These are phyloP conservation scores for Sebastolobus altivelis DNA, from an alignment of 2,797 vertebrate species.

Conservation along the genomic window DNA sequence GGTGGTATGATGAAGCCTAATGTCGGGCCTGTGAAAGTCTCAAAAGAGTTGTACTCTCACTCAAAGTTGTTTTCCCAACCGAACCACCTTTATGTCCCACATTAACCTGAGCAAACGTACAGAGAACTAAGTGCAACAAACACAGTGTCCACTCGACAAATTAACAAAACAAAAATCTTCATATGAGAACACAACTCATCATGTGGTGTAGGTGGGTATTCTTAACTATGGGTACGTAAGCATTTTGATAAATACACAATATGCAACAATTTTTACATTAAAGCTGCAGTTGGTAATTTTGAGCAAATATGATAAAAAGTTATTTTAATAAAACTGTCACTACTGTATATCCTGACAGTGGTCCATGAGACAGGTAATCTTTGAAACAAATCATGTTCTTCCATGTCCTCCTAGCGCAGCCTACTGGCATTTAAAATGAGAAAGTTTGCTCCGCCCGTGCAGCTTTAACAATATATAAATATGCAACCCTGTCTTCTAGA, in stretches of 20 bases:
- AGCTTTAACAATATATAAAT: background rate
- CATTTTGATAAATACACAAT: background rate
- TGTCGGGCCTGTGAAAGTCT: conserved; percentile 3
- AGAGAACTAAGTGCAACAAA: background rate
- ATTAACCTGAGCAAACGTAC: background rate
- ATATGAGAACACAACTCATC: background rate
- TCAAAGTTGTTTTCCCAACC: background rate
- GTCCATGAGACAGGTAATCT: too few species aligned
- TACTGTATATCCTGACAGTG: too few species aligned
- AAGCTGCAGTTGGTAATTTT: too few species aligned
- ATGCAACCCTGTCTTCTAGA: background rate
- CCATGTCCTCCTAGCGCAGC: too few species aligned
- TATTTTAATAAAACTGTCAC: too few species aligned
- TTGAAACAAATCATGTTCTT: too few species aligned
- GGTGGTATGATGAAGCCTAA: conserved; percentile 1
- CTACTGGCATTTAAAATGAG: too few species aligned
- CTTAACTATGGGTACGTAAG: too few species aligned
- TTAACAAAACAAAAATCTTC: background rate
- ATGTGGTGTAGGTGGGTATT: background rate
- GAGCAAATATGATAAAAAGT: too few species aligned
- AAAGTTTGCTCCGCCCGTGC: too few species aligned
- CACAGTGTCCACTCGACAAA: background rate
- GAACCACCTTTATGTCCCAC: background rate
- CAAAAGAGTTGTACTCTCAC: background rate
- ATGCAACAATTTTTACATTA: background rate